A percentile compares a stretch with the other conserved stretches of the same genome.
phyloP scores from a whole-genome alignment of 2,888 invertebrate species.

The Chrysolina haemoptera region DNA sequence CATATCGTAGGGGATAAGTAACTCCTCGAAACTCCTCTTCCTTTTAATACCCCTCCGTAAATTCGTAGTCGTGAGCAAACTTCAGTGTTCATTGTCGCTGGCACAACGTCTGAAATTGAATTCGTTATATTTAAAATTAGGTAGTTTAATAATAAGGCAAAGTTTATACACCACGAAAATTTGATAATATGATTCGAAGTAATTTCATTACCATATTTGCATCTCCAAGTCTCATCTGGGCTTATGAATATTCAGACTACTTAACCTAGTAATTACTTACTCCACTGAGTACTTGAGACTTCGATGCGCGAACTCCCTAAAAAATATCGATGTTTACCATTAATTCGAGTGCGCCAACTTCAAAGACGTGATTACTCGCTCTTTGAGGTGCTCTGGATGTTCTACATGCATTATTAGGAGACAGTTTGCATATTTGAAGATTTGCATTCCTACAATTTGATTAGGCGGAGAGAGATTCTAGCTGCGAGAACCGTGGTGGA shows the following conservation, averaged over 20 bases:
- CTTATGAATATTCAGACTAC: constrained; percentile 64
- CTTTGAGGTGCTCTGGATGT: constrained; percentile 1
- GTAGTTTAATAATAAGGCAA: constrained; percentile 59
- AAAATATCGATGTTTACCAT: constrained; percentile 28
- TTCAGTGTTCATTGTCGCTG: constrained; percentile 45
- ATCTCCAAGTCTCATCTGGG: constrained; percentile 57
- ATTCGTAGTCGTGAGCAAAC: constrained; percentile 38
- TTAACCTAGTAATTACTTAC: constrained; percentile 61
- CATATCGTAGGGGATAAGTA: constrained; percentile 25
- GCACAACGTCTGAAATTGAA: constrained; percentile 51
- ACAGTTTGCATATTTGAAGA: constrained; percentile 18
- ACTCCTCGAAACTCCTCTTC: constrained; percentile 21
- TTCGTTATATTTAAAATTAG: constrained; percentile 56
- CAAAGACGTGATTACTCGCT: constrained; percentile 6
- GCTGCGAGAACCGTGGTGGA: background rate
- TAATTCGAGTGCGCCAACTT: constrained; percentile 4
- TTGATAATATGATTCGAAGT: constrained; percentile 64
- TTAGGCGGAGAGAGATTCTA: background rate
- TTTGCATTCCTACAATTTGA: constrained; percentile 25
- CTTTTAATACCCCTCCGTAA: constrained; percentile 28
- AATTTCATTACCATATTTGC: constrained; percentile 65
- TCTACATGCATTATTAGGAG: constrained; percentile 29
- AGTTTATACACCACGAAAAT: constrained; percentile 63
- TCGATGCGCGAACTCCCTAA: constrained; percentile 50
- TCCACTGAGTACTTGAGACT: constrained; percentile 54